phyloP scores from a whole-genome alignment of 2,888 invertebrate species.

The Hypsopygia costalis region DNA sequence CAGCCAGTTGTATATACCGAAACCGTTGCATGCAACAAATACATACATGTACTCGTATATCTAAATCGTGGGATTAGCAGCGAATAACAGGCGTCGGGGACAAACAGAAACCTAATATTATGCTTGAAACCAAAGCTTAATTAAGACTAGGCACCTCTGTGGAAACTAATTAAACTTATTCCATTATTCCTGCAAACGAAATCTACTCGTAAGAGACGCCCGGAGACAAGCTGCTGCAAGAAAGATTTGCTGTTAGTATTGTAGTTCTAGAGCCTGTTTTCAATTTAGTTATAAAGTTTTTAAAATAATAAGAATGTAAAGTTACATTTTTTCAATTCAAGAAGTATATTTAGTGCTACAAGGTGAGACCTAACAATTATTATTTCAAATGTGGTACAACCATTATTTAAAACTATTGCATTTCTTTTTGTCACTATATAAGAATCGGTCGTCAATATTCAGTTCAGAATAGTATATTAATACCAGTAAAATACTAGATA shows the following conservation, averaged over 20 bases:
- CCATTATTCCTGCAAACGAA: slow-evolving; percentile 65
- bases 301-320: no score
- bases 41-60: slow-evolving; percentile 1
- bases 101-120: slow-evolving; percentile 46
- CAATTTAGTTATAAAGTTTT: no score
- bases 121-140: slow-evolving; percentile 60
- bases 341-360: no score
- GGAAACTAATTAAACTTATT: slow-evolving; percentile 74
- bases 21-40: slow-evolving; percentile 1
- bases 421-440: no score
- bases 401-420: no score
- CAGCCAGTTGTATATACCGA: no score
- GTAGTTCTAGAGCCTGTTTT: slow-evolving; percentile 5
- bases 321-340: no score
- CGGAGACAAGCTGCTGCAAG: slow-evolving; percentile 38
- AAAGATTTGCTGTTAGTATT: slow-evolving; percentile 32
- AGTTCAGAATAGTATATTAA: no score
- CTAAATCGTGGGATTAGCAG: slow-evolving; percentile 6
- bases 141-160: slow-evolving; percentile 62
- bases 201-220: slow-evolving; percentile 57
- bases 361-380: no score
- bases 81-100: slow-evolving; percentile 25
- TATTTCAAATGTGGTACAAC: no score
- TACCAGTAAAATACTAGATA: no score
- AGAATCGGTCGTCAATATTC: no score